A percentile compares a stretch with the other conserved stretches of the same genome.
Conservation (phyloP, 2,113 vertebrate species). For the Tylochromis polylepis region DNA sequence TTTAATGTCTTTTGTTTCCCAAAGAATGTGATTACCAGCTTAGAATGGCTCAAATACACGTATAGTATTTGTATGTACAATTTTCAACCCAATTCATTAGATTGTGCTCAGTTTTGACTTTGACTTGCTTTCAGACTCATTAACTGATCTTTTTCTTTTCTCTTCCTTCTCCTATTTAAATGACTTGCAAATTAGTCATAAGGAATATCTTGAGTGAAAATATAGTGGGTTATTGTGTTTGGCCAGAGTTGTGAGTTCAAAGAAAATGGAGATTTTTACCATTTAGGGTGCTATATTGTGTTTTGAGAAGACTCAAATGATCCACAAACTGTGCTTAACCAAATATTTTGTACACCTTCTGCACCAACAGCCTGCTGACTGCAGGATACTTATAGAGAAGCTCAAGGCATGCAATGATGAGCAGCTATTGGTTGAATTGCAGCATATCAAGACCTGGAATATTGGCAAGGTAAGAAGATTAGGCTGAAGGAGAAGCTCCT, state of each 20-base stretch:
- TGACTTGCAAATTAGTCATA: background rate
- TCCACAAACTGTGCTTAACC: background rate
- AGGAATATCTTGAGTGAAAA: background rate
- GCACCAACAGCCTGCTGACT: slow-evolving; percentile 83
- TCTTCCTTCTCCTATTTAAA: background rate
- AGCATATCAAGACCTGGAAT: slow-evolving; percentile 97
- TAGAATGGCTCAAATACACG: background rate
- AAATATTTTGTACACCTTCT: background rate
- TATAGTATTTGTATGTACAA: background rate
- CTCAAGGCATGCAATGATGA: slow-evolving; percentile 90
- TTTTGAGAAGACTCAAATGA: background rate
- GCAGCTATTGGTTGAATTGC: slow-evolving; percentile 87
- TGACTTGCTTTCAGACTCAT: background rate
- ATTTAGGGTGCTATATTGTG: background rate
- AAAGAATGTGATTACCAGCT: background rate
- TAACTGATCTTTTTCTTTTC: background rate
- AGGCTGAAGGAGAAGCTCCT: background rate
- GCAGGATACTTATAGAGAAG: slow-evolving; percentile 93
- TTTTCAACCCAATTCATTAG: background rate
- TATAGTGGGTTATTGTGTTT: background rate
- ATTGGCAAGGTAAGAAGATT: slow-evolving; percentile 84
- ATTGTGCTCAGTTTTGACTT: background rate
- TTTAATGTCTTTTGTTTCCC: background rate
- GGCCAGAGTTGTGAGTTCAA: background rate
- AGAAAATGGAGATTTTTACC: background rate